Base-by-base conservation (phyloP, 2,888 invertebrate genomes). In the Apamea crenata region DNA sequence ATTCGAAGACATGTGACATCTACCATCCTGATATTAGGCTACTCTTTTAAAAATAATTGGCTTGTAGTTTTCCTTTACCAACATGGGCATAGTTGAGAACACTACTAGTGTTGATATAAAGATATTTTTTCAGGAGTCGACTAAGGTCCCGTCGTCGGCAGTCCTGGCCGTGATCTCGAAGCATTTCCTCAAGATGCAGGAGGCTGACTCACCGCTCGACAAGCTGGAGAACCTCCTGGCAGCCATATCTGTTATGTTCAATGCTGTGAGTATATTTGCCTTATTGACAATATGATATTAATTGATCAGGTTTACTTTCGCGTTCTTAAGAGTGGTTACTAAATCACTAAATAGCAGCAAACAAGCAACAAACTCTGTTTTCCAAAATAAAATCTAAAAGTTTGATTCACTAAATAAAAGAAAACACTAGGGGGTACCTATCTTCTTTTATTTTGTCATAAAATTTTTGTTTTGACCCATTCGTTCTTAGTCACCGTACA, bases 221-320 rank as follows among this genome's bases (percentile, higher is more conserved):
- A 99, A 99, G 94, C 97, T 99, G 85, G 99, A 99, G 95, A 98
- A 99, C 91, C 97, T 99, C 79, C 97, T 99, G n/a, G 98, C 98
- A 74, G 98, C 99, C 86, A 99, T 99, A 91, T 98, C 99, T 68
- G 98, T 98, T 80, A 99, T 99, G 95, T 99, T 98, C 93, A 98
- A 98, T 95, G 98, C 97, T 82, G 98, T 98, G 95, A 97, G 71
- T 71, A 40, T 36, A 71, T 40, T 2, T 40, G 21, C 12, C 12
- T 61, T 1, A 61, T 40, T n/a, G 18, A 5, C 6, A 32, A 16
- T 53, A 25, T 53, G 5, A 16, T 32, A 70, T 70, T 25, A 10
- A 70, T 53, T 32, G 5, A 32, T 53, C 25, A 32, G 32, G 4
- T 32, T 32, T 32, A 29, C 14, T 50, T 50, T 69, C 8, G 6